Conservation (phyloP, 2,113 vertebrate species). For the Myiagra hebetior region DNA sequence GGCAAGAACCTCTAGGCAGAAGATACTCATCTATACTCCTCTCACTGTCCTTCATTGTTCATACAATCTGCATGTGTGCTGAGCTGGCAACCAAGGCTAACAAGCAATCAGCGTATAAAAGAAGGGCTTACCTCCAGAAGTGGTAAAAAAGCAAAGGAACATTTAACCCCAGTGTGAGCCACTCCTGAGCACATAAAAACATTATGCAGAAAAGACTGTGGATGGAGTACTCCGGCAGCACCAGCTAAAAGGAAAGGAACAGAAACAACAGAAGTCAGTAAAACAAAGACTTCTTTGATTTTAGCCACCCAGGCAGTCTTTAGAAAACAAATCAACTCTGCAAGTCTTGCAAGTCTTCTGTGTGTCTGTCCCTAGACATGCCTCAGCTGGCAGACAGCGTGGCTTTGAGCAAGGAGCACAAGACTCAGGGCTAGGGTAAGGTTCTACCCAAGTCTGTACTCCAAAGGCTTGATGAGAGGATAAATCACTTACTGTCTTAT, state of each 20-base stretch:
- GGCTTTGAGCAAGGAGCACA: background rate
- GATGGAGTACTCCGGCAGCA: constrained; percentile 95
- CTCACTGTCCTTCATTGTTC: background rate
- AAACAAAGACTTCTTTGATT: background rate
- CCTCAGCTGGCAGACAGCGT: background rate
- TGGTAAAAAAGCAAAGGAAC: constrained; percentile 95
- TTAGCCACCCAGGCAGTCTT: background rate
- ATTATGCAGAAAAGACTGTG: constrained; percentile 97
- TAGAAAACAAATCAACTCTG: background rate
- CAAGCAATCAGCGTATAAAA: background rate
- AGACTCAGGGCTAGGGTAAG: background rate
- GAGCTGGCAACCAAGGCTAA: background rate
- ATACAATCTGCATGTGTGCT: background rate
- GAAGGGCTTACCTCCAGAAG: constrained; percentile 89
- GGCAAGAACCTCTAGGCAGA: background rate
- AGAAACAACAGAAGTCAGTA: background rate
- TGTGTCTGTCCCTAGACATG: background rate
- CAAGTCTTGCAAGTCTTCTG: background rate
- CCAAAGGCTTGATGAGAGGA: background rate
- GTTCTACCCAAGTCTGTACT: background rate
- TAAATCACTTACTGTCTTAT: background rate
- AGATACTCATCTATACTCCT: background rate
- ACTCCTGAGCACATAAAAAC: constrained; percentile 97
- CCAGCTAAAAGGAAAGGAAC: constrained; percentile 78
- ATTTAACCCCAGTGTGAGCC: constrained; percentile 95